Evolutionary conservation across 2,113 vertebrate species (phyloP).

Genomic region (Nettapus auritus): DNA sequence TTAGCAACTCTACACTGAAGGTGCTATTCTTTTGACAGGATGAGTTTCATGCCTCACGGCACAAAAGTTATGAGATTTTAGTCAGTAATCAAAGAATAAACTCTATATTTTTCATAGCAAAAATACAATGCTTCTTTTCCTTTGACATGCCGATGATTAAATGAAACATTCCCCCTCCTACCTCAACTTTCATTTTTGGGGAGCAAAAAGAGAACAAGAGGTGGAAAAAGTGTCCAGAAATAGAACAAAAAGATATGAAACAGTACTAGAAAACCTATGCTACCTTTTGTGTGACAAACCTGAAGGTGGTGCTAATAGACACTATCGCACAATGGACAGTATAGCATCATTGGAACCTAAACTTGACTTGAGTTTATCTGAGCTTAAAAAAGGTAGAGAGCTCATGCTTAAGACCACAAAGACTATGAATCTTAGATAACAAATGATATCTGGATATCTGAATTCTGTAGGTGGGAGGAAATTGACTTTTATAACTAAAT

Average conservation of each 20-base stretch:
- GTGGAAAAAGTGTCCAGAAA: no score
- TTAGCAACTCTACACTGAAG: conserved; percentile 55
- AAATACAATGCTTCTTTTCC: background rate
- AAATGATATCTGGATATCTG: background rate
- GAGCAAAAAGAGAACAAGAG: background rate
- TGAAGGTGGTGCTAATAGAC: background rate
- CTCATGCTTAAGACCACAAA: background rate
- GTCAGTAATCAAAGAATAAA: conserved; percentile 65
- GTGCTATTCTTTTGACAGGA: conserved; percentile 52
- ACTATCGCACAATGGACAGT: background rate
- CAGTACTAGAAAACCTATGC: background rate
- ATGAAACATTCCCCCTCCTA: background rate
- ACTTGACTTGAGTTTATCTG: background rate
- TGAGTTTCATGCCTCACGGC: conserved; percentile 66
- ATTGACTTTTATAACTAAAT: background rate
- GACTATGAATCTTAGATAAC: background rate
- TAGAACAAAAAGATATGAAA: background rate
- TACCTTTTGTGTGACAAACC: background rate
- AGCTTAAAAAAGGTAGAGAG: background rate
- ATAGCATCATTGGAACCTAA: background rate
- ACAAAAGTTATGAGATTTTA: conserved; percentile 66
- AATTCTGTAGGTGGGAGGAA: background rate
- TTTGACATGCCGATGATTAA: background rate
- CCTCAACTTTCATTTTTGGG: background rate
- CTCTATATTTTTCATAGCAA: conserved; percentile 25